These are phyloP conservation scores for Lucilia sericata DNA, from an alignment of 1,140 invertebrate genomes.

Conservation along the genomic window DNA sequence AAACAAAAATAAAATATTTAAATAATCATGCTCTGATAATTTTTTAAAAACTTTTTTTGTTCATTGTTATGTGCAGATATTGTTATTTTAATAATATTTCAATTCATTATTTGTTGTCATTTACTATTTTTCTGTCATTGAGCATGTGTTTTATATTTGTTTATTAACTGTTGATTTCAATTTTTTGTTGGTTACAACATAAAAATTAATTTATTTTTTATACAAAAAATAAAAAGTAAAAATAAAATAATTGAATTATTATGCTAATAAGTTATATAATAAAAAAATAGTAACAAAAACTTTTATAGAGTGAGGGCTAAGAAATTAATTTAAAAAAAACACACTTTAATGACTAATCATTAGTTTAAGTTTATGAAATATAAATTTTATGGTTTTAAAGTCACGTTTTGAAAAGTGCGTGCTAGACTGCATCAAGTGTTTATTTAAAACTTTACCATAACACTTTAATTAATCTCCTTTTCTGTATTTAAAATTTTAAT, in stretches of 20 bases:
- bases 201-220: not conserved
- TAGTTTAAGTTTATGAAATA: too few species aligned
- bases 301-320: not conserved
- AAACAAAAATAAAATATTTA: not conserved
- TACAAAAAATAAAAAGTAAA: not conserved
- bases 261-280: not conserved
- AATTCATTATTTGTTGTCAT: not conserved
- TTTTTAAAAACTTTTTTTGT: not conserved
- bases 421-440: too few species aligned
- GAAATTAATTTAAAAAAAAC: too few species aligned
- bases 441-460: too few species aligned
- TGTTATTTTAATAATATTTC: not conserved
- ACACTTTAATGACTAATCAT: too few species aligned
- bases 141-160: not conserved
- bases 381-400: too few species aligned
- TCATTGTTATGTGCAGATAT: not conserved
- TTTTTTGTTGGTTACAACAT: not conserved
- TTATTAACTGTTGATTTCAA: not conserved
- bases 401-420: too few species aligned
- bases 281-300: not conserved
- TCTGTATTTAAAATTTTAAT: too few species aligned
- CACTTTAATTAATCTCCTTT: too few species aligned
- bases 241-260: not conserved
- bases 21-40: not conserved
- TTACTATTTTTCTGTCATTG: not conserved